These are phyloP conservation scores for Tetragonisca angustula DNA, from an alignment of 2,888 invertebrate species.

Conservation along the genomic window DNA sequence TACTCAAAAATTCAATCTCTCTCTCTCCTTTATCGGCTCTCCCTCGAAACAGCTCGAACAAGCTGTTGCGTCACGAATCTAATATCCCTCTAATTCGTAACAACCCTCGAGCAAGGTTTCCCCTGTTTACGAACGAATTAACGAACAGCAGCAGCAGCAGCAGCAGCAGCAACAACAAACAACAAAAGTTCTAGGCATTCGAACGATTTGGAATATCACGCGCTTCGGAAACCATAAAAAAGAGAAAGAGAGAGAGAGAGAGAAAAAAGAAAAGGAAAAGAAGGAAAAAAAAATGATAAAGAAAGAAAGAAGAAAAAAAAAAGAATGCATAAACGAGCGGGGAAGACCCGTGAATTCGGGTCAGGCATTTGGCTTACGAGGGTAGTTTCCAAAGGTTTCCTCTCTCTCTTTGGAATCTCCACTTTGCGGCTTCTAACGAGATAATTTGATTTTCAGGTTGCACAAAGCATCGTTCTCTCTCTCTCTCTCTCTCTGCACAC, in stretches of 20 bases:
- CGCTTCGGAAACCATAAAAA: constrained; percentile 63
- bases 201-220: constrained; percentile 33
- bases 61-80: not conserved
- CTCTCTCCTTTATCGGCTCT: too few species aligned
- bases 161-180: too few species aligned
- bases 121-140: constrained; percentile 29
- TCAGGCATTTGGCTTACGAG: constrained; percentile 68
- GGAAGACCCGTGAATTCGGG: constrained; percentile 72
- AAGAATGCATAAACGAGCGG: constrained; percentile 31
- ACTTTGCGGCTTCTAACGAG: constrained; percentile 81
- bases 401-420: constrained; percentile 65
- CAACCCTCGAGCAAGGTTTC: constrained; percentile 38
- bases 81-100: constrained; percentile 5
- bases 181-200: constrained; percentile 1
- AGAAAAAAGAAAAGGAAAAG: too few species aligned
- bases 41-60: not conserved
- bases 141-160: not conserved
- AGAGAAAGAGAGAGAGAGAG: not conserved
- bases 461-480: not conserved
- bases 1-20: too few species aligned
- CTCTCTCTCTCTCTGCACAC: not conserved
- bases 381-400: constrained; percentile 71
- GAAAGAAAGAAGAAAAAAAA: not conserved
- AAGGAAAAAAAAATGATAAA: too few species aligned
- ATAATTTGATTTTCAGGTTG: constrained; percentile 79